These are phyloP conservation scores for Pammene fasciana DNA, from an alignment of 2,888 invertebrate genomes.

Conservation along the genomic window DNA sequence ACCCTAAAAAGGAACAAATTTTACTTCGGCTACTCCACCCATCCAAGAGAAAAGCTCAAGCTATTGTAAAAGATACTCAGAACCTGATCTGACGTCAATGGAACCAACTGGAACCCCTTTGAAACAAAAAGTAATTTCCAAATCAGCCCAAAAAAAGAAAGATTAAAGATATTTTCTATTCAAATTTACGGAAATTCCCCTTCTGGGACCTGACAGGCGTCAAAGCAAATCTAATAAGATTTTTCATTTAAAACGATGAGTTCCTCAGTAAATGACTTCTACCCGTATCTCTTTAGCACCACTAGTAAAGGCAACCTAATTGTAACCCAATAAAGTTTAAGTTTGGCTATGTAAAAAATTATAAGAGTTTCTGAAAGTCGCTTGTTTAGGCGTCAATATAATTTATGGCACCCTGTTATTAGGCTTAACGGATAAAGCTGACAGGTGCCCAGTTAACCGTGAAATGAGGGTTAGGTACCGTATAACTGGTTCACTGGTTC, in stretches of 20 bases:
- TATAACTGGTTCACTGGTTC: neutral
- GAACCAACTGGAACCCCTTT: too few relatives aligned
- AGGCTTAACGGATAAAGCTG: slow-evolving; percentile 23
- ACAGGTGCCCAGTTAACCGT: slow-evolving; percentile 4
- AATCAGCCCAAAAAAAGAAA: neutral
- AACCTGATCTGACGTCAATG: too few relatives aligned
- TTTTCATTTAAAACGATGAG: slow-evolving; percentile 6
- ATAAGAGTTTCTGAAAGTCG: neutral
- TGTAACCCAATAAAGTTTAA: neutral
- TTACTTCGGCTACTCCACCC: too few relatives aligned
- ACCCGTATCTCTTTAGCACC: neutral
- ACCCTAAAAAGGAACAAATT: too few relatives aligned
- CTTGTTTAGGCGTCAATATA: slow-evolving; percentile 16
- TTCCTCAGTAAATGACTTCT: neutral
- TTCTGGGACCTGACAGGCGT: neutral
- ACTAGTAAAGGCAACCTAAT: neutral
- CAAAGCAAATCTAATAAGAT: slow-evolving; percentile 22
- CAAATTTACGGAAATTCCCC: neutral
- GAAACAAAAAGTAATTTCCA: too few relatives aligned
- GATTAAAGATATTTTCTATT: neutral
- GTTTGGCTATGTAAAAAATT: neutral
- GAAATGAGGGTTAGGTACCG: slow-evolving; percentile 7
- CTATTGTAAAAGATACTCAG: too few relatives aligned
- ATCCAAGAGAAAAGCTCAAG: too few relatives aligned
- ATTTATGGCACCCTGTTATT: slow-evolving; percentile 25